Conservation (phyloP, 1,140 invertebrate genomes). For the Melanaphis sacchari region DNA sequence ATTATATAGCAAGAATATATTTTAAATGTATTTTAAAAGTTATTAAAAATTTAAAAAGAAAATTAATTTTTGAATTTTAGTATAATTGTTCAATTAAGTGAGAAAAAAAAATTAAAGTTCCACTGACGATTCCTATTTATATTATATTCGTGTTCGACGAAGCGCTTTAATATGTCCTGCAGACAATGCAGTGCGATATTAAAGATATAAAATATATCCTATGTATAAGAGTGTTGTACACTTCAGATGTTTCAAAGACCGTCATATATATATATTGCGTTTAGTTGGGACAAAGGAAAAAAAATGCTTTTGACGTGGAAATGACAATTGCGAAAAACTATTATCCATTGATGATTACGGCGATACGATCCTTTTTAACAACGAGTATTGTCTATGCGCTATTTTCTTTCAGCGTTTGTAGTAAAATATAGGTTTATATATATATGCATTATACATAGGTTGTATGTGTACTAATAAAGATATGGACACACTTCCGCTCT, state of each 20-base stretch:
- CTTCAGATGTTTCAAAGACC: neutral
- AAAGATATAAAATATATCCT: neutral
- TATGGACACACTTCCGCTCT: neutral
- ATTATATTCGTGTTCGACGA: neutral
- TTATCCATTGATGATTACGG: neutral
- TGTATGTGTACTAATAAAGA: neutral
- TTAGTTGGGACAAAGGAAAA: neutral
- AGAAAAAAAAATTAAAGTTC: neutral
- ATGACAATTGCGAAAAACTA: slow-evolving; percentile 31
- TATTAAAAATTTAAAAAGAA: neutral
- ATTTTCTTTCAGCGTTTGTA: neutral
- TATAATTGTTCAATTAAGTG: neutral
- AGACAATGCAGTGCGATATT: neutral
- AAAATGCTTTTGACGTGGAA: slow-evolving; percentile 40
- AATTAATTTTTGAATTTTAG: neutral
- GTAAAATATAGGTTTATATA: neutral
- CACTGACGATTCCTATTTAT: neutral
- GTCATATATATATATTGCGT: neutral
- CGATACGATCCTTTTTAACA: neutral
- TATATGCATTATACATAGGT: neutral
- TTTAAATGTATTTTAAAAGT: neutral
- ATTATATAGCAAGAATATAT: neutral
- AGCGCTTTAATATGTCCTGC: neutral
- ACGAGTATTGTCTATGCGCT: neutral
- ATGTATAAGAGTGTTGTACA: neutral